Evolutionary conservation across 2,888 invertebrate genomes (phyloP).

Genomic region (Napeogenes inachia): DNA sequence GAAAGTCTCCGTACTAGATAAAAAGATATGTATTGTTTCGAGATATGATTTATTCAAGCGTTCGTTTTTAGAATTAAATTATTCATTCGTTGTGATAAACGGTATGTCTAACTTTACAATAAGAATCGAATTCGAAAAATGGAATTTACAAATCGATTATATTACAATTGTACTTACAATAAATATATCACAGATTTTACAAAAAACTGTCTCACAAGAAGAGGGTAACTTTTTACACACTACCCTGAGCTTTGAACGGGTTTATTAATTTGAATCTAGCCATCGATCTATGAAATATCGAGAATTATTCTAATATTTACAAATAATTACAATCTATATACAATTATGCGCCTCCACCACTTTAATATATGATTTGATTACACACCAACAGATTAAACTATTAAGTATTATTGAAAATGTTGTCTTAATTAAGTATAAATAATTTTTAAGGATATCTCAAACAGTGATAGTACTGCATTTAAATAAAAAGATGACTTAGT

Average conservation of each 20-base stretch:
- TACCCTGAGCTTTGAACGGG: conserved; percentile 32
- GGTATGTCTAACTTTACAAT: conserved; percentile 20
- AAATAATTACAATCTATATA: conserved; percentile 46
- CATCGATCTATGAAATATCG: conserved; percentile 46
- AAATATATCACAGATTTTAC: conserved; percentile 78
- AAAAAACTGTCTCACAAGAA: conserved; percentile 51
- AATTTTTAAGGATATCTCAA: background rate
- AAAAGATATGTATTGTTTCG: conserved; percentile 69
- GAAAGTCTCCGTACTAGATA: conserved; percentile 42
- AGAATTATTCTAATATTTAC: conserved; percentile 53
- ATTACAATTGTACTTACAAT: conserved; percentile 70
- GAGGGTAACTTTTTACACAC: conserved; percentile 33
- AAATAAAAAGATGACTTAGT: background rate
- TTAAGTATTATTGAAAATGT: background rate
- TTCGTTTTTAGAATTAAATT: conserved; percentile 33
- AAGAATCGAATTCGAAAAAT: conserved; percentile 41
- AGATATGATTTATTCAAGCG: conserved; percentile 61
- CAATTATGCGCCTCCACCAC: conserved; percentile 20
- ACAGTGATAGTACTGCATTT: background rate
- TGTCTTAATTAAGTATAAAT: background rate
- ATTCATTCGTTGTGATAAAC: conserved; percentile 38
- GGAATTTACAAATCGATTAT: conserved; percentile 50
- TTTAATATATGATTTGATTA: conserved; percentile 12
- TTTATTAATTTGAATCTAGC: conserved; percentile 48
- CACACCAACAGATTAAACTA: conserved; percentile 8